These are phyloP conservation scores for Diplosoma virens DNA, from an alignment of 23 tunicate species.

Conservation along the genomic window DNA sequence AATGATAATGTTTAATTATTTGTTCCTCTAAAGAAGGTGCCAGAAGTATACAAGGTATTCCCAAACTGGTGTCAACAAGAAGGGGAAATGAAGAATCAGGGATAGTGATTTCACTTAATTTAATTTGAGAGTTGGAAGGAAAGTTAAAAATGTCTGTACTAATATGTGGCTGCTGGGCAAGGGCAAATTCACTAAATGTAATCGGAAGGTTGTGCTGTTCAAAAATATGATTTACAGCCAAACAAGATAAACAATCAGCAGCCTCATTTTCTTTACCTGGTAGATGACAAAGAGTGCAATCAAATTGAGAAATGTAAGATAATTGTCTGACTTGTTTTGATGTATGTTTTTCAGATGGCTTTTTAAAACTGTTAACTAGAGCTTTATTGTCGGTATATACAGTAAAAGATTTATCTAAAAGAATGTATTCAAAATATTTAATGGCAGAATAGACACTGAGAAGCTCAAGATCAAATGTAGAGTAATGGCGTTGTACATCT, in stretches of 20 bases:
- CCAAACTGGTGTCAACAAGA: background rate
- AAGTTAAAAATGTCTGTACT: background rate
- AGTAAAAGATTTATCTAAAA: constrained; percentile 12
- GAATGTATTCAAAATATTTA: constrained; percentile 13
- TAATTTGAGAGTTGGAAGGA: background rate
- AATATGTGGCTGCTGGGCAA: background rate
- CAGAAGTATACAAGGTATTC: background rate
- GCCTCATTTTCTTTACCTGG: background rate
- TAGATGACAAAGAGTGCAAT: background rate
- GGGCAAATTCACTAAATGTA: background rate
- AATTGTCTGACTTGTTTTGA: background rate
- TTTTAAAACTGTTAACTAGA: constrained; percentile 6
- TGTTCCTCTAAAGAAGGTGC: background rate
- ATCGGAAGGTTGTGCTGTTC: background rate
- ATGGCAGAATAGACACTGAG: constrained; percentile 22
- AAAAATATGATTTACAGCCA: too few species aligned
- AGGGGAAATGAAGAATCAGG: background rate
- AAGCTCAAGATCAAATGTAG: constrained; percentile 33
- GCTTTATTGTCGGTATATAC: constrained; percentile 23
- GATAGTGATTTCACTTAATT: background rate
- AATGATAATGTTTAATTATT: too few species aligned
- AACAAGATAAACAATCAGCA: constrained; percentile 21
- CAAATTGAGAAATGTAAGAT: background rate
- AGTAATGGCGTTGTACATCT: constrained; percentile 9
- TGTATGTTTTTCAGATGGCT: background rate